Evolutionary conservation across 2,797 vertebrate species (phyloP), one percentile per base, ranked within the genome.

Genomic region (Sarcophilus harrisii): DNA sequence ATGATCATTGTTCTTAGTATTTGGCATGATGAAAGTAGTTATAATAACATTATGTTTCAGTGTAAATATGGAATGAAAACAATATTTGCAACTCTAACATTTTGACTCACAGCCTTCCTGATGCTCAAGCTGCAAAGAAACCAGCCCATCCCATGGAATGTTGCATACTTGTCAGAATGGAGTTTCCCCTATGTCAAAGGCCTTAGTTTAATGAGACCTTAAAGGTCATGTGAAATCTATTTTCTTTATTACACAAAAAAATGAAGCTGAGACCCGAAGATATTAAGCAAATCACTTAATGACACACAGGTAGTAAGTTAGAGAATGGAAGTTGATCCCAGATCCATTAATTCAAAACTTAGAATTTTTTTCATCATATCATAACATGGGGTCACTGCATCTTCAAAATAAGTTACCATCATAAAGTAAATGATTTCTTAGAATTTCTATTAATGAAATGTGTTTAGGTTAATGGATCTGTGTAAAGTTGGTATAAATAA

Each of bases 31-130:
- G 32, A 3, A 14, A 58, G 24, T 5, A 60, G 5, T 28, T 38
- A 16, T n/a, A 38, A 73, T 9, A 55, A 57, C 6, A 49, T 0
- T 32, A 28, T 14, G 49, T 94, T 73, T 81, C 29, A 8, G n/a
- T 13, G 8, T 52, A 12, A 91, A 81, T 30, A 54, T 32, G 27
- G 4, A 60, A 93, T 6, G 0, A 90, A 62, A 93, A 55, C 45
- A 57, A 60, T 94, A 9, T 81, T 97, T 93, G 12, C 93, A 96
- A 92, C 5, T 66, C 5, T 58, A 29, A 89, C 60, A 91, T 21
- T 58, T 93, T 58, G 5, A 59, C 90, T 96, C 90, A 62, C 8
- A 62, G 10, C 12, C 30, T 87, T 73, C 18, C 24, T 62, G 9
- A 87, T 93, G 6, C 10, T 1, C 57, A 5, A 93, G 89, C 30